Evolutionary conservation across 1,140 invertebrate genomes (phyloP).

Genomic region (Neodiprion pinetum): DNA sequence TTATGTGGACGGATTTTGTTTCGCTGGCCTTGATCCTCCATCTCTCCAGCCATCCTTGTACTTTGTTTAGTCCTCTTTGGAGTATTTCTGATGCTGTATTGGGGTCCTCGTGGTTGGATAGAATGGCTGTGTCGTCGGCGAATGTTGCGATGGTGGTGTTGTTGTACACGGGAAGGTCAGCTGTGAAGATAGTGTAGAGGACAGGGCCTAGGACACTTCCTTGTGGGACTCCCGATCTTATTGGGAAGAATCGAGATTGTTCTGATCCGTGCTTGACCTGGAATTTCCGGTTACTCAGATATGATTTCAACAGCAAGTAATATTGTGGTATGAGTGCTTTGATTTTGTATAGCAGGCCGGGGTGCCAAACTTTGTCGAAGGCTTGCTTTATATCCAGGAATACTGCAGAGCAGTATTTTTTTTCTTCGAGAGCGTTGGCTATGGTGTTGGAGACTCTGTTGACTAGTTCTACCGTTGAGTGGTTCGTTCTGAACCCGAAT

Average conservation of each 20-base stretch:
- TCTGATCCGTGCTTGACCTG: neutral
- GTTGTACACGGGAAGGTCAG: slow-evolving; percentile 40
- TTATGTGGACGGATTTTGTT: slow-evolving; percentile 12
- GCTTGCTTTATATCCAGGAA: slow-evolving; percentile 48
- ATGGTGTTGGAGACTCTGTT: slow-evolving; percentile 33
- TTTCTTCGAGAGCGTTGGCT: slow-evolving; percentile 33
- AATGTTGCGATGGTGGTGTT: slow-evolving; percentile 33
- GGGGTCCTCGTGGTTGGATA: slow-evolving; percentile 17
- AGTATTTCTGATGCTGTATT: slow-evolving; percentile 12
- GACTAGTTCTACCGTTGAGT: slow-evolving; percentile 25
- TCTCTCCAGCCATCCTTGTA: slow-evolving; percentile 11
- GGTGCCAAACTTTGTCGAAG: slow-evolving; percentile 47
- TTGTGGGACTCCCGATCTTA: slow-evolving; percentile 43
- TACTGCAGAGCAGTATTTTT: slow-evolving; percentile 37
- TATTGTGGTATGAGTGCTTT: slow-evolving; percentile 19
- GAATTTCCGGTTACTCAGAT: neutral
- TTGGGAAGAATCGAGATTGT: neutral
- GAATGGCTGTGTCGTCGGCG: slow-evolving; percentile 39
- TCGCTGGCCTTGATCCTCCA: neutral
- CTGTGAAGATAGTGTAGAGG: slow-evolving; percentile 41
- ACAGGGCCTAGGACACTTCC: slow-evolving; percentile 41
- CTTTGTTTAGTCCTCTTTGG: neutral
- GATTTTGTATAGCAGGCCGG: slow-evolving; percentile 41
- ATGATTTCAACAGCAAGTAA: slow-evolving; percentile 20
- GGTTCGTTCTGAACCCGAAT: slow-evolving; percentile 11